phyloP scores from a whole-genome alignment of 1,140 invertebrate species.

The Condylostylus longicornis region DNA sequence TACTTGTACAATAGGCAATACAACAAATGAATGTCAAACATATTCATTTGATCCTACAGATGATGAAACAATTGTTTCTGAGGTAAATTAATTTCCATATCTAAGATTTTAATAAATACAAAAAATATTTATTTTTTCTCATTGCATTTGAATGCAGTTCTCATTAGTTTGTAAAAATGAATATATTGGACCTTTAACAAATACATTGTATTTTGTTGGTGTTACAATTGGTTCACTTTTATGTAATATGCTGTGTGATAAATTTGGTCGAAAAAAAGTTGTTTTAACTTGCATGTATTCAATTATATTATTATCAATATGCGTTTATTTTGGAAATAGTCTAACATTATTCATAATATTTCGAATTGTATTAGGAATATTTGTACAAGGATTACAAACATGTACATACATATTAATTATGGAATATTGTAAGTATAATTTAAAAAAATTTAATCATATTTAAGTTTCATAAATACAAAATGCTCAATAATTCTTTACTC shows the following conservation, averaged over 20 bases:
- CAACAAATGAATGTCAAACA: no score
- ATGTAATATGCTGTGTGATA: not conserved
- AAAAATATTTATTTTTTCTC: not conserved
- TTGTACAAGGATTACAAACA: not conserved
- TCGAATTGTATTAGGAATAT: not conserved
- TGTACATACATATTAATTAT: not conserved
- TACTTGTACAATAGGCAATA: no score
- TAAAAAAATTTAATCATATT: no score
- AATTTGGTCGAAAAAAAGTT: not conserved
- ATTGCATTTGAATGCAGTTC: not conserved
- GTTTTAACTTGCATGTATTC: not conserved
- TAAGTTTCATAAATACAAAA: no score
- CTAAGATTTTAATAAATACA: not conserved
- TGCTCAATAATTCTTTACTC: no score
- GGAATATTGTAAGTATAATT: constrained; percentile 3
- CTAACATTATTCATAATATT: not conserved
- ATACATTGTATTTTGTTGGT: not conserved
- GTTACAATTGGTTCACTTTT: not conserved
- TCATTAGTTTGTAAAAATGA: not conserved
- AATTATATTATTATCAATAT: not conserved
- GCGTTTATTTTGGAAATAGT: not conserved
- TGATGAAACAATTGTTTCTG: not conserved
- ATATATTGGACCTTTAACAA: not conserved
- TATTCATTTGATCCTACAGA: constrained; percentile 1
- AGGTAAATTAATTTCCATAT: not conserved